A percentile compares a stretch with the other conserved stretches of the same genome.
phyloP scores from a whole-genome alignment of 2,888 invertebrate genomes.

The Pocota personata region DNA sequence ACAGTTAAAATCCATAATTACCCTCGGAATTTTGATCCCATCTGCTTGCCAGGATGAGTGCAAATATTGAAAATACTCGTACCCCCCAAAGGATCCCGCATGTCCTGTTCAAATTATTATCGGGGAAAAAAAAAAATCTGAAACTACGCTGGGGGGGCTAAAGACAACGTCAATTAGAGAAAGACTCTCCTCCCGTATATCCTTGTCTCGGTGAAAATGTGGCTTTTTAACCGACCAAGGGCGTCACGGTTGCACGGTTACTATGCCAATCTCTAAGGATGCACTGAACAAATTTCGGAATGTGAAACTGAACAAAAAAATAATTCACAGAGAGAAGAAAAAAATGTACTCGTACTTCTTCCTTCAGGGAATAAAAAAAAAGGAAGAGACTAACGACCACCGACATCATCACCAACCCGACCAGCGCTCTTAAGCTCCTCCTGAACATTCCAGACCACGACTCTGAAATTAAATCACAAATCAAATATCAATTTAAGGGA shows the following conservation, averaged over 20 bases:
- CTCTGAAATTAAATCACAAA: slow-evolving; percentile 82
- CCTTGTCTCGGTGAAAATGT: slow-evolving; percentile 3
- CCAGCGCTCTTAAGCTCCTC: slow-evolving; percentile 27
- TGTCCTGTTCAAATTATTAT: slow-evolving; percentile 44
- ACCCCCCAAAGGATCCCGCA: slow-evolving; percentile 37
- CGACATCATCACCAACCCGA: slow-evolving; percentile 27
- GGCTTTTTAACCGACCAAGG: slow-evolving; percentile 32
- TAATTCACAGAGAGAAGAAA: slow-evolving; percentile 6
- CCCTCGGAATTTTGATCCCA: slow-evolving; percentile 32
- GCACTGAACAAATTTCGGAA: slow-evolving; percentile 17
- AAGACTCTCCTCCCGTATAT: slow-evolving; percentile 2
- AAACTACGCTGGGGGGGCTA: background rate
- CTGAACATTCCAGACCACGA: slow-evolving; percentile 65
- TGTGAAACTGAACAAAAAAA: slow-evolving; percentile 31
- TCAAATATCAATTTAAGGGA: slow-evolving; percentile 81
- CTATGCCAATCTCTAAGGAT: slow-evolving; percentile 29
- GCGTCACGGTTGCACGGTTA: background rate
- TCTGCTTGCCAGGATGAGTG: slow-evolving; percentile 27
- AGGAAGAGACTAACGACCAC: slow-evolving; percentile 50
- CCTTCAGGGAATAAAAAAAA: slow-evolving; percentile 2
- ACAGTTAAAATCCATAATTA: slow-evolving; percentile 69
- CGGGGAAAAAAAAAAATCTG: background rate
- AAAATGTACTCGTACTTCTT: too few species aligned
- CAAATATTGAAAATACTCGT: slow-evolving; percentile 60
- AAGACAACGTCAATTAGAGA: slow-evolving; percentile 54